Conservation (phyloP, 2,888 invertebrate species). For the Galerucella nymphaeae region DNA sequence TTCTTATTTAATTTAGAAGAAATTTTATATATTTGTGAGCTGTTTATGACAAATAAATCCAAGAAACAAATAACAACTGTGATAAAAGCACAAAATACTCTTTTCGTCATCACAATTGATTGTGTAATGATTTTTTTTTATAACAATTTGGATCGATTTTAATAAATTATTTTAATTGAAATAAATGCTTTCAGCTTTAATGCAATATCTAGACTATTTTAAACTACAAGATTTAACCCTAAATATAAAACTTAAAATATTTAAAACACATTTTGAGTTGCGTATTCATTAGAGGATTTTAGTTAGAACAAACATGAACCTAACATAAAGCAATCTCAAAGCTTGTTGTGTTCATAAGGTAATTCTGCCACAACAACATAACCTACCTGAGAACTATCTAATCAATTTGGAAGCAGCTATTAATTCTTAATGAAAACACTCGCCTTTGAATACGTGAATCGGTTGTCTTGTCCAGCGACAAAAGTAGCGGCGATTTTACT, state of each 20-base stretch:
- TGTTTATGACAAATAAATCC: constrained; percentile 51
- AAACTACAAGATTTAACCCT: background rate
- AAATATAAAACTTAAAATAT: background rate
- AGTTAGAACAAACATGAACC: too few relatives aligned
- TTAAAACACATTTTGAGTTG: background rate
- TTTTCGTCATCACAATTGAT: constrained; percentile 44
- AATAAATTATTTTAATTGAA: constrained; percentile 17
- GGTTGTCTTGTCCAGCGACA: too few relatives aligned
- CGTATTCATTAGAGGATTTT: too few relatives aligned
- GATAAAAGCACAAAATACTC: constrained; percentile 59
- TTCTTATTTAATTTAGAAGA: constrained; percentile 36
- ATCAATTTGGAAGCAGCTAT: too few relatives aligned
- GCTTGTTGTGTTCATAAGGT: too few relatives aligned
- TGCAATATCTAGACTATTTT: background rate
- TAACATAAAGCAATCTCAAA: too few relatives aligned
- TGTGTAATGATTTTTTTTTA: constrained; percentile 43
- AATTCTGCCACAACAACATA: too few relatives aligned
- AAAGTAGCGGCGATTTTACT: too few relatives aligned
- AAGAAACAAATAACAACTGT: constrained; percentile 57
- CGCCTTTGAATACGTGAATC: too few relatives aligned
- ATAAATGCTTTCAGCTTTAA: constrained; percentile 12
- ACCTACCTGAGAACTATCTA: too few relatives aligned
- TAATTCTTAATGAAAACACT: too few relatives aligned
- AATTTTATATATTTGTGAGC: constrained; percentile 43
- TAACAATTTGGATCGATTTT: constrained; percentile 15